Evolutionary conservation across 1,140 invertebrate species (phyloP).

Genomic region (Aphaenogaster ashmeadi): DNA sequence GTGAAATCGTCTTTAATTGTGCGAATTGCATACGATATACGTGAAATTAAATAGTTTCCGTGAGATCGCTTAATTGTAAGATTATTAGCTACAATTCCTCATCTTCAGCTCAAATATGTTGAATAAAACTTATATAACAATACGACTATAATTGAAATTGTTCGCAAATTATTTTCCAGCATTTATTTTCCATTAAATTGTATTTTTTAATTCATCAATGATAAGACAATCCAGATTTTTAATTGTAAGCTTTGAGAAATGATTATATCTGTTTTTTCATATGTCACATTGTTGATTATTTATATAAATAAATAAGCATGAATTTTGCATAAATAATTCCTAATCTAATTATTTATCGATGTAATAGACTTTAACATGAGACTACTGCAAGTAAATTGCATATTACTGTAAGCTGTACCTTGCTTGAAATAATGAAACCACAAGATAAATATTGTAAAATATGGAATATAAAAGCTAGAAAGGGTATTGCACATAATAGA

Average conservation of each 20-base stretch:
- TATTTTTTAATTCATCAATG: background rate
- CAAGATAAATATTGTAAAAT: background rate
- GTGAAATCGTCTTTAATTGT: constrained; percentile 18
- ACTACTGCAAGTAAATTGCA: constrained; percentile 6
- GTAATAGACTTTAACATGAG: background rate
- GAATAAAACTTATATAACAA: constrained; percentile 2
- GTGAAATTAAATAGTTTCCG: background rate
- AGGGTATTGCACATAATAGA: background rate
- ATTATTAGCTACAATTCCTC: background rate
- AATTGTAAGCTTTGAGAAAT: background rate
- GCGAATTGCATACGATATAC: background rate
- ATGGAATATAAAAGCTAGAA: constrained; percentile 22
- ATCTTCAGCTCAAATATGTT: background rate
- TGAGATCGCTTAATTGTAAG: background rate
- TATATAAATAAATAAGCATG: background rate
- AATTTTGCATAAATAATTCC: constrained; percentile 12
- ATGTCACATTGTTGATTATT: background rate
- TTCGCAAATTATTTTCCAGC: background rate
- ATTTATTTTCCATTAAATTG: background rate
- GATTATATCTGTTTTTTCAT: background rate
- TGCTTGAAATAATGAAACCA: background rate
- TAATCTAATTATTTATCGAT: background rate
- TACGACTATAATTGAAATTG: background rate
- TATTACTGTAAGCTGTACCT: background rate
- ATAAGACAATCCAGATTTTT: background rate